phyloP scores from a whole-genome alignment of 2,113 vertebrate genomes.

The Lasiurus cinereus region DNA sequence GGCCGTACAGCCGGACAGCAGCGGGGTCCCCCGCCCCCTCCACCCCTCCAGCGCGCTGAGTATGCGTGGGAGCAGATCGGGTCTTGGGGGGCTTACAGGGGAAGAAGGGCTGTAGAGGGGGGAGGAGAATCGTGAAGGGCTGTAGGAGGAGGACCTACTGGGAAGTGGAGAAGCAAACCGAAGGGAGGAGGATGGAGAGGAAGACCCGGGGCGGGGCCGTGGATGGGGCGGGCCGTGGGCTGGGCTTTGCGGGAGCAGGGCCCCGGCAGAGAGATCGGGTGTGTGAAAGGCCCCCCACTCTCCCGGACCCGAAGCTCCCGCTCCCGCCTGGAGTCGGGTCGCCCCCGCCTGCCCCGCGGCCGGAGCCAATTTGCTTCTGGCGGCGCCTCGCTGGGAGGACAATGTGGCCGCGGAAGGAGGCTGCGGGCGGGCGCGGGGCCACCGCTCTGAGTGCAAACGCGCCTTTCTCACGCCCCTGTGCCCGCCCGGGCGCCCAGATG shows the following conservation, averaged over 20 bases:
- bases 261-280: neutral
- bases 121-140: too few species aligned
- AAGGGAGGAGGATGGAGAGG: too few species aligned
- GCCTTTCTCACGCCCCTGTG: neutral
- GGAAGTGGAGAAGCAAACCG: accelerated
- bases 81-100: accelerated
- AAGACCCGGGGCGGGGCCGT: neutral
- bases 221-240: neutral
- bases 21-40: neutral
- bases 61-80: accelerated
- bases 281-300: neutral
- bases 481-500: neutral
- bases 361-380: neutral
- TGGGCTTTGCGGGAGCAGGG: neutral
- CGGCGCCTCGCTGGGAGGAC: neutral
- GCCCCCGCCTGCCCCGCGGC: neutral
- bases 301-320: neutral
- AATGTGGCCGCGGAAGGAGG: neutral
- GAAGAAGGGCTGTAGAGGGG: too few species aligned
- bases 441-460: neutral
- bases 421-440: neutral
- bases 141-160: neutral
- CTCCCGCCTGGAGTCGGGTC: neutral
- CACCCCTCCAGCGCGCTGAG: neutral
- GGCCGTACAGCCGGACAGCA: accelerated